Percentiles rank a stretch among this genome's conserved stretches.
Conservation (phyloP, 92 coral and sea anemone species). For the Porites cylindrica region DNA sequence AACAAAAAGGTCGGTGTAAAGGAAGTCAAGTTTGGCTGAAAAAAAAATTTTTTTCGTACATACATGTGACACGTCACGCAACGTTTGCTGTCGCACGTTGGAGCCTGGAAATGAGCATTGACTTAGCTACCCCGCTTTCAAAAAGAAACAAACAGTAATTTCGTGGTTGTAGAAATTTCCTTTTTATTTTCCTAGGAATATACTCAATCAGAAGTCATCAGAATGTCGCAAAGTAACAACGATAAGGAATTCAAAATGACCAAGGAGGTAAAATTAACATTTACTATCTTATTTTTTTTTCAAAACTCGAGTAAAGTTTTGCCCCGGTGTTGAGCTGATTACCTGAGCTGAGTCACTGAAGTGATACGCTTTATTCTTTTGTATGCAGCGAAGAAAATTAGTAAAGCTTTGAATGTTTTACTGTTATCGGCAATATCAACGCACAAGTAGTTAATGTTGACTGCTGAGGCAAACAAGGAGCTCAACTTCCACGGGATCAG, state of each 20-base stretch:
- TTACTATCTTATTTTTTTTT: neutral
- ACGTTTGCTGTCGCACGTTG: neutral
- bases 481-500: neutral
- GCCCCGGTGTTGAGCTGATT: neutral
- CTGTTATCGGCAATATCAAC: neutral
- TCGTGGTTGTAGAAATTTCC: neutral
- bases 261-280: conserved; percentile 70
- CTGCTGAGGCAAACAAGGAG: neutral
- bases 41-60: too few species aligned
- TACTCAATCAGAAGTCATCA: neutral
- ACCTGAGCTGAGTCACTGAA: neutral
- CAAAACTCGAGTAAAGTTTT: neutral
- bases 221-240: conserved; percentile 64
- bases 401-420: too few species aligned
- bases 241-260: conserved; percentile 83
- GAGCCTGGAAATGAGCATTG: conserved; percentile 8
- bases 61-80: too few species aligned
- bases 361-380: too few species aligned
- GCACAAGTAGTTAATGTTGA: neutral
- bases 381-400: neutral
- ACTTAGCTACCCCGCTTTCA: conserved; percentile 28
- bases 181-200: neutral
- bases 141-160: neutral
- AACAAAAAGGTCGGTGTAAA: too few species aligned
- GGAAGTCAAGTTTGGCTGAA: neutral